Evolutionary conservation across 2,888 invertebrate species (phyloP).

Genomic region (Masnerella sp.): DNA sequence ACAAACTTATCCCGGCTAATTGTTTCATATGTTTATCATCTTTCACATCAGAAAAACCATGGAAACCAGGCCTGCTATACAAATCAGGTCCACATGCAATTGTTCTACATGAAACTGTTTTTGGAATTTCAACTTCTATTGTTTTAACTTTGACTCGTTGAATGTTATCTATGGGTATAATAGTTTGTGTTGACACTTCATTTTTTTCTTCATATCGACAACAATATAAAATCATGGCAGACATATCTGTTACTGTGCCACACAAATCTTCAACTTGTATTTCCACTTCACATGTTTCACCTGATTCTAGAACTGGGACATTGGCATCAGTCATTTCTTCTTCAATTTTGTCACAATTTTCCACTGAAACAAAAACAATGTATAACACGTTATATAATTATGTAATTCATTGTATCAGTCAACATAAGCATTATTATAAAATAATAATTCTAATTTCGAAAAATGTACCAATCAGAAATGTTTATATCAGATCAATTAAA

Average conservation of each 20-base stretch:
- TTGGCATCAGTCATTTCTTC: too few species aligned
- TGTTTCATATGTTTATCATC: slow-evolving; percentile 17
- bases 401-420: too few species aligned
- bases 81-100: neutral
- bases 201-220: neutral
- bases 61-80: slow-evolving; percentile 2
- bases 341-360: too few species aligned
- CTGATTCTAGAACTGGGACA: neutral
- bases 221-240: neutral
- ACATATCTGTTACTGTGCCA: neutral
- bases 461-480: too few species aligned
- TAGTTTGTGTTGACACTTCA: neutral
- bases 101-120: neutral
- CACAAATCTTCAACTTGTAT: neutral
- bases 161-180: neutral
- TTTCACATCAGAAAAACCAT: slow-evolving; percentile 23
- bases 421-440: too few species aligned
- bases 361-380: too few species aligned
- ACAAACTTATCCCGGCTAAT: slow-evolving; percentile 19
- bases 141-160: neutral
- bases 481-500: too few species aligned
- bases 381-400: too few species aligned
- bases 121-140: neutral
- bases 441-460: too few species aligned
- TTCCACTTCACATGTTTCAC: neutral